Conservation (phyloP, 2,888 invertebrate genomes). For the Hydraecia micacea region DNA sequence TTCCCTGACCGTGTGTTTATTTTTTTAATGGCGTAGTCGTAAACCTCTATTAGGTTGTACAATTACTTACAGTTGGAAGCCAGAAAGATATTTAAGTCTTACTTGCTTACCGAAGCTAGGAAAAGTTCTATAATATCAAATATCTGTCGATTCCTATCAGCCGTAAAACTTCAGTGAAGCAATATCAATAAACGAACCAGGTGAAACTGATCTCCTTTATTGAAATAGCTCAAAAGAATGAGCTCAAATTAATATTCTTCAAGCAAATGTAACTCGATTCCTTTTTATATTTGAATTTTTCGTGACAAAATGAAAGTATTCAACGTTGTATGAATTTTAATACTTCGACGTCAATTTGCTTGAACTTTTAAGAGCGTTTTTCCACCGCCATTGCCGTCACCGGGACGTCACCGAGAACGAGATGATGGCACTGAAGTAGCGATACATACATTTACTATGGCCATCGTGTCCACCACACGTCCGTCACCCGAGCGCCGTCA, state of each 20-base stretch:
- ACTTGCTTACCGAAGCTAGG: neutral
- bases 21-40: neutral
- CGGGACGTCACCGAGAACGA: neutral
- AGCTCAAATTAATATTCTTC: conserved; percentile 61
- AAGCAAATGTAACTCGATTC: conserved; percentile 54
- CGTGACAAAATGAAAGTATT: conserved; percentile 54
- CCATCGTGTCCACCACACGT: neutral
- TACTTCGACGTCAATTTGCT: conserved; percentile 43
- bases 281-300: conserved; percentile 57
- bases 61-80: neutral
- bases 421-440: neutral
- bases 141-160: conserved; percentile 3
- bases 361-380: conserved; percentile 35
- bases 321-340: conserved; percentile 65
- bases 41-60: neutral
- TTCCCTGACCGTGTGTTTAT: too few species aligned
- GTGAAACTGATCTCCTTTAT: conserved; percentile 37
- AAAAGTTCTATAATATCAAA: neutral
- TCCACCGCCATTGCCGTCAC: neutral
- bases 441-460: neutral
- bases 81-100: neutral
- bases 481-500: neutral
- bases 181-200: conserved; percentile 35
- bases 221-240: conserved; percentile 44
- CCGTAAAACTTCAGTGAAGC: conserved; percentile 13